Evolutionary conservation across 2,797 vertebrate species (phyloP), one percentile per base, ranked within the genome.

Genomic region (Falco cherrug): DNA sequence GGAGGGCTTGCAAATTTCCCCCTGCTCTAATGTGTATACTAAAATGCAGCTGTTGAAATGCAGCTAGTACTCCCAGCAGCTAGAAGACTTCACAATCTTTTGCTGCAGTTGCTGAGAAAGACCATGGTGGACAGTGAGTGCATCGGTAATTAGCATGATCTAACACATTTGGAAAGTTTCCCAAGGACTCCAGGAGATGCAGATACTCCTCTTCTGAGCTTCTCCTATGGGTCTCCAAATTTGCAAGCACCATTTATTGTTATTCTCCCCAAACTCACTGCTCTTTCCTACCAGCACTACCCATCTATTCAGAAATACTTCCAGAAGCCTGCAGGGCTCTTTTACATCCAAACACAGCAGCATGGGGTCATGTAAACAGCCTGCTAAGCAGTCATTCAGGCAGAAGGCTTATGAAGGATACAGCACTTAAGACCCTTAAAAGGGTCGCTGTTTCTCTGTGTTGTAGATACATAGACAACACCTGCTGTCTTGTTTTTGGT

Each of bases 401-500:
- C 16, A 67, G 31, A 57, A 79, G 15, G 6, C 3, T 79, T 70
- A 35, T 16, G 63, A 87, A 78, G 14, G 57, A 51, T 1, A 2
- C 8, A 68, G 41, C 68, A 19, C 2, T 67, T 51, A 84, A 51
- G 16, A 56, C 5, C 33, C 16, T 74, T 64, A 24, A 56, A 75
- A 63, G 3, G 7, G 3, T 25, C 28, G 8, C 22, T 31, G 5
- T 74, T 80, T 76, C 41, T 77, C 35, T 67, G 5, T 45, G 19
- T 31, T 47, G 25, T 24, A 68, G 28, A 41, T 29, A 16, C 3
- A 4, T 4, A n/a, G 29, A 24, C 25, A 45, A 6, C n/a, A 54
- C 5, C 6, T 9, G 1, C 20, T 68, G 20, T 68, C 41, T 33
- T 41, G 14, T 6, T 75, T 3, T 87, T n/a, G 37, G 0, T 0